A percentile compares a stretch with the other conserved stretches of the same genome.
Evolutionary conservation across 2,113 vertebrate genomes (phyloP).

Genomic region (Condylura cristata): DNA sequence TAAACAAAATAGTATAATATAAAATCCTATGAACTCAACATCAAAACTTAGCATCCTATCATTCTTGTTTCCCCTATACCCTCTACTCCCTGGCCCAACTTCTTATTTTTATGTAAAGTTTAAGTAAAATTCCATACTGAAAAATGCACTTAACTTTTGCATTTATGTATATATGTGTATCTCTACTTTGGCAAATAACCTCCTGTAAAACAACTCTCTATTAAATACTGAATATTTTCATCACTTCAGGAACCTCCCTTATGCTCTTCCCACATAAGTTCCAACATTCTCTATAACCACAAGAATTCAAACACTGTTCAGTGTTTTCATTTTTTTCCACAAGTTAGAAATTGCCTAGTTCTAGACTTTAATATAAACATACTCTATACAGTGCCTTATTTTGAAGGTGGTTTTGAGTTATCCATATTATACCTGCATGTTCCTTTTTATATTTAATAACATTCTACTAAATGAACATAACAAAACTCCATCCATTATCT

Average conservation of each 20-base stretch:
- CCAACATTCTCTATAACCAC: not conserved
- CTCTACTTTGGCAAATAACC: not conserved
- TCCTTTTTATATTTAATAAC: constrained; percentile 20
- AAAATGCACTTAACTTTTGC: not conserved
- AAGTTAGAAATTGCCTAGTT: not conserved
- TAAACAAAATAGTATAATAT: not conserved
- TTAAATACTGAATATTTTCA: not conserved
- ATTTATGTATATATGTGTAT: no score
- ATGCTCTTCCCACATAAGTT: not conserved
- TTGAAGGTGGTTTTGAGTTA: not conserved
- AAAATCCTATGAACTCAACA: not conserved
- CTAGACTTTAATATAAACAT: constrained; percentile 3
- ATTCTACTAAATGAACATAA: not conserved
- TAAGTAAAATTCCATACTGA: constrained; percentile 22
- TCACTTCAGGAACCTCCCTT: not conserved
- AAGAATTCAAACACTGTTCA: not conserved
- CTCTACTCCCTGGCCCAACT: not conserved
- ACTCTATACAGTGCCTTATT: not conserved
- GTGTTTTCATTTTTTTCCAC: not conserved
- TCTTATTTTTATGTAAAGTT: not conserved
- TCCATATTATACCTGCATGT: not conserved
- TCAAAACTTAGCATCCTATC: not conserved
- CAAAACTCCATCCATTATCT: constrained; percentile 33
- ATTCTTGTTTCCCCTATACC: not conserved
- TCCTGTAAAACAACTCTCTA: not conserved